Base-by-base conservation (phyloP, 2,888 invertebrate genomes). In the Oligia fasciuncula region DNA sequence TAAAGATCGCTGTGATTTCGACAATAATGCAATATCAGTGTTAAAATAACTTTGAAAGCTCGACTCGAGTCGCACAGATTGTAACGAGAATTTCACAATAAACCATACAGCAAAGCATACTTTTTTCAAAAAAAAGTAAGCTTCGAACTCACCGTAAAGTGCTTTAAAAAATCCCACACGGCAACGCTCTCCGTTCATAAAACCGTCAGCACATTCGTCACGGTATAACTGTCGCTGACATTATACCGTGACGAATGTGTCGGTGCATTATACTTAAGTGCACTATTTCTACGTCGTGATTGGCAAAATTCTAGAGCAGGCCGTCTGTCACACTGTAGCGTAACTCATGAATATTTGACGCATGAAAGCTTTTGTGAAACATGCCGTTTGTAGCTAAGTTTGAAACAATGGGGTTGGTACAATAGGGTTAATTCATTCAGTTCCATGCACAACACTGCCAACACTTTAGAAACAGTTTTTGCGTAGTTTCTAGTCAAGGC, bases 231-330 rank as follows among this genome's bases (percentile, higher is more conserved):
- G 54, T 46, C 11, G 13, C 63, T 43, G 54, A 14, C 69, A 71
- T 29, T 29, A 29, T 29, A 29, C 29, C 29, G 29, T 29, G 29
- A 29, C 29, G 29, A 29, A 29, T 29, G 29, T 29, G 29, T 29
- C 29, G 63, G 65, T 77, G 68, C 76, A 81, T 80, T 86, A 81
- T n/a, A 62, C 11, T 23, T 66, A 73, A 79, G 73, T 82, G 86
- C 79, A 83, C 9, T 72, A 17, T 79, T 75, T 51, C 76, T 63
- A 60, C 29, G 51, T 49, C 46, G 23, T 35, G 62, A 79, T 88
- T 83, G 83, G 83, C 76, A 67, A 77, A 74, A 81, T 78, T 62
- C 72, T 62, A 60, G 19, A 13, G 65, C 62, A 62, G 35, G 49
- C 43, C 14, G 54, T 54, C 62, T 67, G 35, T 80, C 76, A 85